Percentiles rank a stretch among this genome's conserved stretches.
phyloP scores from a whole-genome alignment of 2,113 vertebrate genomes.

The Oceanodroma tethys region DNA sequence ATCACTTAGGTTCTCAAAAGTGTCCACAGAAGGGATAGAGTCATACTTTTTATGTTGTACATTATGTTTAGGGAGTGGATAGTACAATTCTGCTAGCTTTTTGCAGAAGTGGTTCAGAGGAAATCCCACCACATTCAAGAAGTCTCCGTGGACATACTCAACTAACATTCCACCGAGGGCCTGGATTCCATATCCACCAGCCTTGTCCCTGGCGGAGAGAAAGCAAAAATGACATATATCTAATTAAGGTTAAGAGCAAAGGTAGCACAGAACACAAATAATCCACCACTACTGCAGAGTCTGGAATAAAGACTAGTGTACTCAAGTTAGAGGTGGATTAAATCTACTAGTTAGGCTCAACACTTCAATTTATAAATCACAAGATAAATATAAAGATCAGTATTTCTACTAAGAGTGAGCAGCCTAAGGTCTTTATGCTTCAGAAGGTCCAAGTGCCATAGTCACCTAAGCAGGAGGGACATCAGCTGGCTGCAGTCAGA shows the following conservation, averaged over 20 bases:
- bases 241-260: neutral
- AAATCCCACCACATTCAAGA: slow-evolving; percentile 93
- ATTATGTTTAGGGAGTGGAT: neutral
- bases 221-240: neutral
- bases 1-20: slow-evolving; percentile 54
- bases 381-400: neutral
- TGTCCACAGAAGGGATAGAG: slow-evolving; percentile 60
- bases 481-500: neutral
- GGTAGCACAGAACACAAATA: neutral
- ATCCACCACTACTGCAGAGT: neutral
- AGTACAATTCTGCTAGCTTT: slow-evolving; percentile 79
- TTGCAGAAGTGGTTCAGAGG: slow-evolving; percentile 95
- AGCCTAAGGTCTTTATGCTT: neutral
- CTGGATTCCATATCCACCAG: slow-evolving; percentile 96
- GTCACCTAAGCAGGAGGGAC: neutral
- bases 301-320: neutral
- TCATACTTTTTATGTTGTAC: neutral
- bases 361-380: neutral
- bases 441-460: neutral
- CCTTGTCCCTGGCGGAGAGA: slow-evolving; percentile 86
- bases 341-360: neutral
- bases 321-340: neutral
- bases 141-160: slow-evolving; percentile 87
- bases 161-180: slow-evolving; percentile 94
- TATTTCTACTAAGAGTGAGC: neutral